Percentiles rank a stretch among this genome's conserved stretches.
These are phyloP conservation scores for Choreutis nemorana DNA, from an alignment of 2,888 invertebrate genomes.

Conservation along the genomic window DNA sequence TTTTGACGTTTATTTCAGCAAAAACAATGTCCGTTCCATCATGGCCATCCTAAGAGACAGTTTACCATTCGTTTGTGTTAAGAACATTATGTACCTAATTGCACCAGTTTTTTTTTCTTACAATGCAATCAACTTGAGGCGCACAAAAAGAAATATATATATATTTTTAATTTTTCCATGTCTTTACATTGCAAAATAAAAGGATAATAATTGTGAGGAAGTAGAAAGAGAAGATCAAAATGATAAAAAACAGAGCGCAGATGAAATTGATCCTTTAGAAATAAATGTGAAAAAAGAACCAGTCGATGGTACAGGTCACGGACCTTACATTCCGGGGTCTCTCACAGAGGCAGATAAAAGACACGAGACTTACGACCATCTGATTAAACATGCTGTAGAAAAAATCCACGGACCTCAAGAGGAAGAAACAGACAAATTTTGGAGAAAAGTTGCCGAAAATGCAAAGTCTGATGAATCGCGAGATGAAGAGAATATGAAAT, in stretches of 20 bases:
- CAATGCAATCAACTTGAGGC: too few species aligned
- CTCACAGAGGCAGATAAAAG: slow-evolving; percentile 59
- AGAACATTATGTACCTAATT: neutral
- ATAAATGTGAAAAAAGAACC: slow-evolving; percentile 33
- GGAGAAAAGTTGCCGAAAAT: slow-evolving; percentile 52
- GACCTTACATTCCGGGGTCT: slow-evolving; percentile 65
- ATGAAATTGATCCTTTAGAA: slow-evolving; percentile 30
- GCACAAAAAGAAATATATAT: slow-evolving; percentile 13
- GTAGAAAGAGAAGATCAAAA: slow-evolving; percentile 5
- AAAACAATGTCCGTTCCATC: slow-evolving; percentile 36
- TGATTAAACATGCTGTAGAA: slow-evolving; percentile 47
- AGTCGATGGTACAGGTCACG: slow-evolving; percentile 33
- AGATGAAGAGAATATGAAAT: slow-evolving; percentile 40
- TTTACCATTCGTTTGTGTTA: neutral
- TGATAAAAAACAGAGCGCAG: slow-evolving; percentile 11
- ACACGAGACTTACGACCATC: slow-evolving; percentile 49
- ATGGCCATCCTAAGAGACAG: slow-evolving; percentile 18
- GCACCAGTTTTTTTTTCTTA: neutral
- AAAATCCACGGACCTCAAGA: slow-evolving; percentile 53
- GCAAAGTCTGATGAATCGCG: slow-evolving; percentile 34
- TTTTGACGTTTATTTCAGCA: too few species aligned
- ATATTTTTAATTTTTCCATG: slow-evolving; percentile 37
- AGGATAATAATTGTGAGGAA: slow-evolving; percentile 12
- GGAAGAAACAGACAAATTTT: slow-evolving; percentile 39
- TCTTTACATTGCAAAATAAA: slow-evolving; percentile 35